phyloP scores from a whole-genome alignment of 1,140 invertebrate genomes.

The Mycetomoellerius zeteki region DNA sequence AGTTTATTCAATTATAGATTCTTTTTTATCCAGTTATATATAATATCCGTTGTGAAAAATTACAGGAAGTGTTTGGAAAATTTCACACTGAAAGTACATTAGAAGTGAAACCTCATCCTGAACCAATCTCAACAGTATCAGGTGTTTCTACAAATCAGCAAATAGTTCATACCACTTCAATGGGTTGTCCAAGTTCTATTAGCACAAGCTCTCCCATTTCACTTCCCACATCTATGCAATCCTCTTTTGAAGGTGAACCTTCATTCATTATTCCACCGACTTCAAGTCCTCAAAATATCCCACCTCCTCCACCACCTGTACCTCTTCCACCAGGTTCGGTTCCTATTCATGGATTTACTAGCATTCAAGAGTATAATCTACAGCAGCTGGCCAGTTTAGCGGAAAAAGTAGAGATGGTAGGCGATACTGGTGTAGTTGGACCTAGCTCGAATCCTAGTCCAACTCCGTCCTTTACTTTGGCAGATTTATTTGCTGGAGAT shows the following conservation, averaged over 20 bases:
- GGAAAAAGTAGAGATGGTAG: conserved; percentile 88
- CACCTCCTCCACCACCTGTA: conserved; percentile 84
- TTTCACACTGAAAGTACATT: conserved; percentile 89
- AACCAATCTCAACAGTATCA: conserved; percentile 72
- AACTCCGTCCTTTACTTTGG: conserved; percentile 90
- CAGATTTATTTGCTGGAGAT: conserved; percentile 92
- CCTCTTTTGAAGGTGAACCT: conserved; percentile 91
- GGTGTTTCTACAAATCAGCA: conserved; percentile 77
- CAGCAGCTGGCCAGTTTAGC: conserved; percentile 93
- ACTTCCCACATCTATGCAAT: conserved; percentile 91
- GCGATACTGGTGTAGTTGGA: conserved; percentile 83
- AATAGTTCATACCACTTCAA: conserved; percentile 80
- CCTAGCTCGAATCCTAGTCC: conserved; percentile 90
- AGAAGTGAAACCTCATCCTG: conserved; percentile 77
- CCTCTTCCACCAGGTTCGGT: conserved; percentile 81
- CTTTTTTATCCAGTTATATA: too few relatives aligned
- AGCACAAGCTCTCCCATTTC: conserved; percentile 90
- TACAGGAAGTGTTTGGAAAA: conserved; percentile 91
- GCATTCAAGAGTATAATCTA: conserved; percentile 94
- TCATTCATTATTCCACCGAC: conserved; percentile 83
- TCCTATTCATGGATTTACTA: conserved; percentile 88
- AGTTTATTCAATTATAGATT: conserved; percentile 12
- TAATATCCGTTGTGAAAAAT: conserved; percentile 7
- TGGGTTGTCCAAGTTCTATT: conserved; percentile 87
- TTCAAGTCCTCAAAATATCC: conserved; percentile 86